Conservation (phyloP, 2,797 vertebrate genomes). For the Pelochelys cantorii region DNA sequence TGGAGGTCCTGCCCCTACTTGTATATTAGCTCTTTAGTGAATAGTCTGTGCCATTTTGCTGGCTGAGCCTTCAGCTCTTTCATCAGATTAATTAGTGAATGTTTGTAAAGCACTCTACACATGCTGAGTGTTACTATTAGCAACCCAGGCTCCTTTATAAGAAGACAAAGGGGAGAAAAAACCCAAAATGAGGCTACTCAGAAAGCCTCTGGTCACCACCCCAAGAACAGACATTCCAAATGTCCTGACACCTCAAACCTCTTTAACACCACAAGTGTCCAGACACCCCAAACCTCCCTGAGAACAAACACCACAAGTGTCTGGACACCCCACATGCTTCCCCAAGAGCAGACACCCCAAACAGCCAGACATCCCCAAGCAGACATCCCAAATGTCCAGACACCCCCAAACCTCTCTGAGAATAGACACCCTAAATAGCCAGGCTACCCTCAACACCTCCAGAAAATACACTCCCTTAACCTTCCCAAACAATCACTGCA, state of each 20-base stretch:
- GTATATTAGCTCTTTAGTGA: not conserved
- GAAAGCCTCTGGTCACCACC: not conserved
- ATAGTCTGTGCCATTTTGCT: not conserved
- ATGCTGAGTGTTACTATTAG: not conserved
- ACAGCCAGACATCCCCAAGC: not conserved
- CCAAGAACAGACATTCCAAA: not conserved
- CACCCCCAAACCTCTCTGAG: too few relatives aligned
- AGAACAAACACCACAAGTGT: rapidly evolving
- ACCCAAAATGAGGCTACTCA: not conserved
- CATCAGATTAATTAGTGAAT: not conserved
- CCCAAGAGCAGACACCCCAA: rapidly evolving
- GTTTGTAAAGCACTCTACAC: not conserved
- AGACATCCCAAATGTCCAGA: not conserved
- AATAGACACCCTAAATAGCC: rapidly evolving
- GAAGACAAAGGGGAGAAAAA: not conserved
- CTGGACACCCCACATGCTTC: rapidly evolving
- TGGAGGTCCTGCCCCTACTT: not conserved
- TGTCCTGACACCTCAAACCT: not conserved
- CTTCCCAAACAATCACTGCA: not conserved
- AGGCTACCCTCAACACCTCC: not conserved
- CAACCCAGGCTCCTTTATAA: not conserved
- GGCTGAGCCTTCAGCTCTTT: not conserved
- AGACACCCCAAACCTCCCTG: not conserved
- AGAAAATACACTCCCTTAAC: not conserved
- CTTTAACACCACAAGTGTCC: rapidly evolving